Base-by-base conservation (phyloP, 2,888 invertebrate species). In the Hermaeophaga mercurialis region DNA sequence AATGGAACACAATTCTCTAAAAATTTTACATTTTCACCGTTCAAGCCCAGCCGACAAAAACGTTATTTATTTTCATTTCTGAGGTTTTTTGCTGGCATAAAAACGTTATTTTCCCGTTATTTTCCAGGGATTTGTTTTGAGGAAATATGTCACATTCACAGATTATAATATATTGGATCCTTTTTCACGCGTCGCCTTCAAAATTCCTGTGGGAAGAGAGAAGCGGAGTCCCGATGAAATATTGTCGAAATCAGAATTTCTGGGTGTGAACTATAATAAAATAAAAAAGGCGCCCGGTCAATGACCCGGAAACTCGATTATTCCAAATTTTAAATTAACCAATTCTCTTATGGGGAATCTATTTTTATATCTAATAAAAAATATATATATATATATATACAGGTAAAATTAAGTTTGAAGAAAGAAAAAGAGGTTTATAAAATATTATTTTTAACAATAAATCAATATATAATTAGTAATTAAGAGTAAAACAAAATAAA, bases 101-200 rank as follows among this genome's bases (percentile, higher is more conserved):
- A 47, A 52, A 43, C 43, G 52, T 52, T 43, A 34, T 52, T 52
- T 34, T 52, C 26, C n/a, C 18, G 52, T 44, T 50, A 50, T 50
- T 41, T 50, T 50, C 31, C 26, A 22, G 33, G 52, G 52, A 52
- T 52, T 52, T 52, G 34, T 52, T 52, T 52, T 34, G 43, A 52
- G 43, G 34, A 52, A 52, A 44, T 52, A 33, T 52, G 43, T 52
- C 52, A 44, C 43, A 52, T 43, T 52, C 43, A 17, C 52, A 52
- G 52, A 52, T 52, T 52, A 52, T 52, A 52, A 43, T 44, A 52
- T 52, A 52, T 52, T 52, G 52, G 52, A 52, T 52, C 17, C 43
- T 43, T 44, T 52, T 52, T 52, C 43, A 44, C 43, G 52, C 34
- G 43, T 52, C 52, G 52, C 52, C 26, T 52, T 44, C 43, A 18